A percentile compares a stretch with the other conserved stretches of the same genome.
Conservation (phyloP, 2,113 vertebrate genomes). For the Psammodynastes pulverulentus region DNA sequence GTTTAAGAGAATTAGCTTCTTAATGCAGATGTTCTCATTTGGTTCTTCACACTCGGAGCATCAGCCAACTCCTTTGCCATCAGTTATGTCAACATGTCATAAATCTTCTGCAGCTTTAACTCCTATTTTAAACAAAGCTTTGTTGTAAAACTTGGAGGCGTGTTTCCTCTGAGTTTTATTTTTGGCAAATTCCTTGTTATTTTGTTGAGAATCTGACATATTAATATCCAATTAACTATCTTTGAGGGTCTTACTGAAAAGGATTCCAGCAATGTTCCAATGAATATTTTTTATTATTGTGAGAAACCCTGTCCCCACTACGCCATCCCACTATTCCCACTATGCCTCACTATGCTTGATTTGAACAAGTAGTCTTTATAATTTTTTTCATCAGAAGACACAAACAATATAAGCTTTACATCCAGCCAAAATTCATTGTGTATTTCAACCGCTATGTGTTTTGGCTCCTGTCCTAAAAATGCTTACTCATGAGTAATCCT, state of each 20-base stretch:
- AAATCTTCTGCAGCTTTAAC: slow-evolving; percentile 70
- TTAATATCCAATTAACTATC: slow-evolving; percentile 71
- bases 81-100: slow-evolving; percentile 81
- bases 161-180: slow-evolving; percentile 66
- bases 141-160: slow-evolving; percentile 64
- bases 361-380: slow-evolving; percentile 64
- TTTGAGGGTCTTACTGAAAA: slow-evolving; percentile 64
- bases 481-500: neutral
- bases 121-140: slow-evolving; percentile 71
- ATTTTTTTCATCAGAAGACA: slow-evolving; percentile 12
- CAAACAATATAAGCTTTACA: slow-evolving; percentile 49
- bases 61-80: slow-evolving; percentile 73
- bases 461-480: neutral
- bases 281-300: slow-evolving; percentile 36
- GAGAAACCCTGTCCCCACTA: too few relatives aligned
- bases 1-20: slow-evolving; percentile 85
- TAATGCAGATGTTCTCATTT: slow-evolving; percentile 82
- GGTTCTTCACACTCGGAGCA: slow-evolving; percentile 68
- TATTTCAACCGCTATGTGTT: slow-evolving; percentile 35
- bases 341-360: slow-evolving; percentile 43
- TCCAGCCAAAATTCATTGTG: slow-evolving; percentile 20
- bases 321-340: slow-evolving; percentile 35
- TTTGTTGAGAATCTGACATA: slow-evolving; percentile 70
- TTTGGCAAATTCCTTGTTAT: slow-evolving; percentile 71
- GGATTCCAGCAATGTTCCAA: slow-evolving; percentile 59